Base-by-base conservation (phyloP, 2,888 invertebrate species). In the Cosmia trapezina region DNA sequence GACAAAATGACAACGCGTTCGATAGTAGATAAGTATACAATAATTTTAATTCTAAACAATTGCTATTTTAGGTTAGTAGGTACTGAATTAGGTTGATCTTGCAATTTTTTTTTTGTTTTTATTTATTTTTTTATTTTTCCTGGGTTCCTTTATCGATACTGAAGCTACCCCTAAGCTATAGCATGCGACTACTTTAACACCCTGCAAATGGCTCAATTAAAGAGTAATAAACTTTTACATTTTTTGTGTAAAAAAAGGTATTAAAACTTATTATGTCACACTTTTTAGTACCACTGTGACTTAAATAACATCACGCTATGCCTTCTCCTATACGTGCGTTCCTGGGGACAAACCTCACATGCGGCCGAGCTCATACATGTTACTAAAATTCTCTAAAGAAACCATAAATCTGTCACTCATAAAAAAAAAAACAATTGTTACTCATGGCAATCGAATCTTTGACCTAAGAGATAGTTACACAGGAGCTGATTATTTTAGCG, bases 291-390 rank as follows among this genome's bases (percentile, higher is more conserved):
- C 67, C 14, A 5, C 47, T 54, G 19, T n/a, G 47, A 43, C 1
- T 43, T 60, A 54, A 68, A 66, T 76, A 76, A 54, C 49, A 49
- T 61, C 74, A 75, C 68, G 74, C 43, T 49, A 76, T 43, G 9
- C 17, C 1, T 56, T 56, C 12, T n/a, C 2, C 4, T 49, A 28
- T 43, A 17, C 9, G 47, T 61, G 45, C 57, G 22, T 22, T 22
- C 28, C 12, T 45, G 12, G 37, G 11, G 6, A 28, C 7, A 45
- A 45, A 45, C 33, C 19, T 45, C n/a, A 12, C 43, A 33, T 70
- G 68, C 22, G 22, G 19, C n/a, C 28, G 28, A 19, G 11, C 17
- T 5, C 43, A 17, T 7, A 28, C 11, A 6, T 61, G 8, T 28
- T 22, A 60, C 14, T 22, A 22, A 49, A 49, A 61, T 62, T 51